phyloP scores from a whole-genome alignment of 2,113 vertebrate genomes.

The Nyctibius bracteatus region DNA sequence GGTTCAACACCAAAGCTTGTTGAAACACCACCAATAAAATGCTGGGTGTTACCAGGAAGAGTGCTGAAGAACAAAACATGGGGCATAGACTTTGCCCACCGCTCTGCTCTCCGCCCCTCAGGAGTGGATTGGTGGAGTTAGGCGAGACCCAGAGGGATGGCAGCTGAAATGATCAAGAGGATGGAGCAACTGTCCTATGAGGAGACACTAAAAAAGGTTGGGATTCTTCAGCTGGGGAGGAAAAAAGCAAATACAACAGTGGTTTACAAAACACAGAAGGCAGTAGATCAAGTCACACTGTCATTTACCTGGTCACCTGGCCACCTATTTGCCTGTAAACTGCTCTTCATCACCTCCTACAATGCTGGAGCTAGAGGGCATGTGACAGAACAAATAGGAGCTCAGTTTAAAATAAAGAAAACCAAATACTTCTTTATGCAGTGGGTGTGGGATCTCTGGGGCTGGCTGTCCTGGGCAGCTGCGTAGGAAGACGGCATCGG shows the following conservation, averaged over 20 bases:
- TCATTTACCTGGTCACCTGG: neutral
- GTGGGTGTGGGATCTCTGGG: neutral
- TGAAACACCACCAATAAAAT: neutral
- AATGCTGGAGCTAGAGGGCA: neutral
- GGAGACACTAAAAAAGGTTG: neutral
- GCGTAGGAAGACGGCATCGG: fast-evolving
- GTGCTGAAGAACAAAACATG: neutral
- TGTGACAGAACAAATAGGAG: fast-evolving
- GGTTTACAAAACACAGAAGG: neutral
- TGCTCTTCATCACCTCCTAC: neutral
- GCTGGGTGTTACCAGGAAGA: neutral
- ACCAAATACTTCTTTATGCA: neutral
- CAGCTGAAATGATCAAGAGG: neutral
- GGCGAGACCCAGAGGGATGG: neutral
- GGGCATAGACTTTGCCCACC: neutral
- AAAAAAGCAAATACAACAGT: neutral
- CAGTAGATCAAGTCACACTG: fast-evolving
- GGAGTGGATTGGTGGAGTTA: neutral
- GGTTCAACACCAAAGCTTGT: neutral
- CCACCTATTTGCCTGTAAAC: neutral
- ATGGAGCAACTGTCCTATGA: neutral
- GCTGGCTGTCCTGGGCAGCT: neutral
- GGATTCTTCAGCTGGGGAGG: neutral
- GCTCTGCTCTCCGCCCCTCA: neutral
- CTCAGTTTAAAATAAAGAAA: neutral